phyloP scores from a whole-genome alignment of 1,140 invertebrate genomes.

The Venustaconcha ellipsiformis region DNA sequence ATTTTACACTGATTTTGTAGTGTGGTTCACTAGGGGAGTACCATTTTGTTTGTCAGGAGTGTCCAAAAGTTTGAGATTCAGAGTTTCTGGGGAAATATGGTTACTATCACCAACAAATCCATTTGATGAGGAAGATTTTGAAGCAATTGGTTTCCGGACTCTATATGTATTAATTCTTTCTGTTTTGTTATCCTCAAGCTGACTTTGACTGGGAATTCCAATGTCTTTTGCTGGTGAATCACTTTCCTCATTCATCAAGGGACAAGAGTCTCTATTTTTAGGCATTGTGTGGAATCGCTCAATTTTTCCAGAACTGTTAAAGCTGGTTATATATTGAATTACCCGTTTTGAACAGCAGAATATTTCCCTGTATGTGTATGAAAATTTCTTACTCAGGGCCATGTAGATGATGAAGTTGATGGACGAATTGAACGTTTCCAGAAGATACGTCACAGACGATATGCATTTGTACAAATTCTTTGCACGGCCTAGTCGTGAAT shows the following conservation, averaged over 20 bases:
- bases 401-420: slow-evolving; percentile 64
- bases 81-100: too few relatives aligned
- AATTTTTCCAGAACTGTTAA: neutral
- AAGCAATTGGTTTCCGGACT: too few relatives aligned
- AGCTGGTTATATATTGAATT: neutral
- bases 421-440: slow-evolving; percentile 59
- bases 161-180: too few relatives aligned
- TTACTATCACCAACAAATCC: too few relatives aligned
- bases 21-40: too few relatives aligned
- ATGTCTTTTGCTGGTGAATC: neutral
- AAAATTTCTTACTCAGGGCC: slow-evolving; percentile 56
- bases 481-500: slow-evolving; percentile 40
- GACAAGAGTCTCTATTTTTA: too few relatives aligned
- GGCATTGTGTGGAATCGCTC: too few relatives aligned
- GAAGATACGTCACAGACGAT: slow-evolving; percentile 48
- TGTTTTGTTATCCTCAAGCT: neutral
- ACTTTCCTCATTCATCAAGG: neutral
- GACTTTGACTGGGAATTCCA: neutral
- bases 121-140: too few relatives aligned
- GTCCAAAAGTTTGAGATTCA: too few relatives aligned
- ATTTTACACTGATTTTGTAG: too few relatives aligned
- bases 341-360: slow-evolving; percentile 45
- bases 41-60: too few relatives aligned
- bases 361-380: slow-evolving; percentile 49
- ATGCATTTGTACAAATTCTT: slow-evolving; percentile 47